Percentiles rank a stretch among this genome's conserved stretches.
Conservation (phyloP, 2,113 vertebrate species). For the Dissostichus mawsoni region DNA sequence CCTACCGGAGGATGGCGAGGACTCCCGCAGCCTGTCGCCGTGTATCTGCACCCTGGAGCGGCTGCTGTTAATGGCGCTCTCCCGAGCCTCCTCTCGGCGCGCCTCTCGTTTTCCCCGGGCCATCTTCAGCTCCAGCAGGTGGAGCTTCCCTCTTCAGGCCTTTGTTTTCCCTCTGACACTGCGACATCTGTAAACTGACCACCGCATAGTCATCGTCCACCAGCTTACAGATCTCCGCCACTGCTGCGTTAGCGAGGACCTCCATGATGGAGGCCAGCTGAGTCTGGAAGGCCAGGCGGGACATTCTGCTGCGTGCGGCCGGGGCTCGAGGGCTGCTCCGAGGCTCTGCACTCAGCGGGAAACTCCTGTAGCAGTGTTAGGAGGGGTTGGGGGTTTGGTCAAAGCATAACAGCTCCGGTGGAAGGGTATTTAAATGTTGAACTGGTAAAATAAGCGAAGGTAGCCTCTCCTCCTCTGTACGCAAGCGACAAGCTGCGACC, state of each 20-base stretch:
- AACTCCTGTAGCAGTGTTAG: background rate
- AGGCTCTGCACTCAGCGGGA: background rate
- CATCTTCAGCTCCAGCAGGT: conserved; percentile 81
- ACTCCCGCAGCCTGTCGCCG: conserved; percentile 60
- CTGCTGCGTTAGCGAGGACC: conserved; percentile 83
- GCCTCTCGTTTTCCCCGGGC: conserved; percentile 77
- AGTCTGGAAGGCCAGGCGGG: conserved; percentile 82
- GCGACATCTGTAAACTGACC: conserved; percentile 80
- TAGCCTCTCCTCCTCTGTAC: background rate
- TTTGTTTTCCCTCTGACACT: conserved; percentile 82
- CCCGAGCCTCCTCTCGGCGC: conserved; percentile 79
- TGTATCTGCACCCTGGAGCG: conserved; percentile 51
- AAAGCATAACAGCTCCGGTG: background rate
- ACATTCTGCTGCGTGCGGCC: conserved; percentile 59
- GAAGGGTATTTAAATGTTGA: background rate
- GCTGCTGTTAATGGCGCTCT: conserved; percentile 63
- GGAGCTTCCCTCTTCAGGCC: conserved; percentile 79
- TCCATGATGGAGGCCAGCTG: conserved; percentile 87
- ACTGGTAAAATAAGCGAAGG: background rate
- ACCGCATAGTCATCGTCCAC: conserved; percentile 84
- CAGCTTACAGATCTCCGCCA: conserved; percentile 84
- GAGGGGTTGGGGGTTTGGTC: background rate
- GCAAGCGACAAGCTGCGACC: background rate
- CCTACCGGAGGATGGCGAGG: conserved; percentile 49
- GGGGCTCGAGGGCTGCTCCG: background rate